Conservation (phyloP, 1,140 invertebrate species). For the Ceratosolen fusciceps region DNA sequence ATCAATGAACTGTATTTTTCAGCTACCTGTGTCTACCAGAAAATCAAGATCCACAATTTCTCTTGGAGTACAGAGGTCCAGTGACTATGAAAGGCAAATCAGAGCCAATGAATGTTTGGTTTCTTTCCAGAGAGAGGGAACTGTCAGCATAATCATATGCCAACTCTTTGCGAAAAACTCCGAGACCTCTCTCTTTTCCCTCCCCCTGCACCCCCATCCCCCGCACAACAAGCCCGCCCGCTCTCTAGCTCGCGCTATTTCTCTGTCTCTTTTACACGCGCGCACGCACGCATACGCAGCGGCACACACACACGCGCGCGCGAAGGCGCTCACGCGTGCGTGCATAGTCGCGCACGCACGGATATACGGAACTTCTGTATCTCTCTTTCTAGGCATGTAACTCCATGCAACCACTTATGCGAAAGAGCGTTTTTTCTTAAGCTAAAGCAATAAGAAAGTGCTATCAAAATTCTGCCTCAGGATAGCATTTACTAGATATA, state of each 20-base stretch:
- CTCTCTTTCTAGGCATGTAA: too few species aligned
- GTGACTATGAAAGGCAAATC: constrained; percentile 95
- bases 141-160: constrained; percentile 56
- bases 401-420: not conserved
- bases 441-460: not conserved
- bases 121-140: constrained; percentile 79
- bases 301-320: too few species aligned
- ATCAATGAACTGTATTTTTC: constrained; percentile 40
- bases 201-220: too few species aligned
- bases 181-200: too few species aligned
- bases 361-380: too few species aligned
- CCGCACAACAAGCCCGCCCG: too few species aligned
- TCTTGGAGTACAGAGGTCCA: constrained; percentile 89
- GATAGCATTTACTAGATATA: too few species aligned
- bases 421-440: not conserved
- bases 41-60: constrained; percentile 89
- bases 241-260: not conserved
- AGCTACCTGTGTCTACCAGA: constrained; percentile 87
- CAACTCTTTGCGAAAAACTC: not conserved
- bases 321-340: not conserved
- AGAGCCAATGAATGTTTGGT: constrained; percentile 96
- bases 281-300: not conserved
- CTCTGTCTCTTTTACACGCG: not conserved
- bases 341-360: too few species aligned
- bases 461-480: not conserved